Base-by-base conservation (phyloP, 1,140 invertebrate genomes). In the Ceratosolen solmsi region DNA sequence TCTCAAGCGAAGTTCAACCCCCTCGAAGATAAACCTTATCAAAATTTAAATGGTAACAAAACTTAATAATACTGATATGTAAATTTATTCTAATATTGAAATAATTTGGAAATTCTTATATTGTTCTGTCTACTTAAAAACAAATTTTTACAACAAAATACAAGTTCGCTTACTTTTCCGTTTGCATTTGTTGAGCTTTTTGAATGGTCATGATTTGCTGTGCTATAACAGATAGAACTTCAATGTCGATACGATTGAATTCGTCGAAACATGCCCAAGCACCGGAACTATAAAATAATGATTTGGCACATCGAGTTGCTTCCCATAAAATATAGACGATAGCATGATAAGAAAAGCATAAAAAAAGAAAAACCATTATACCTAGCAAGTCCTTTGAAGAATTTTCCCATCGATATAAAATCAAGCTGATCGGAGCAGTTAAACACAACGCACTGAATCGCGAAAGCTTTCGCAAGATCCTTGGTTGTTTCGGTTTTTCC, bases 241-340 rank as follows among this genome's bases (percentile, higher is more conserved):
- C 94, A 27, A 95, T 92, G 86, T 96, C 94, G 83, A 96, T 95
- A 36, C 94, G 89, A 87, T 96, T 96, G 84, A 96, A 96, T 89
- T 96, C 95, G 85, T 96, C 95, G 87, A 96, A 95, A 85, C 95
- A 96, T 0, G 94, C 94, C 95, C 95, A 96, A 0, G 95, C 94
- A 8, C 95, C 95, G 73, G 94, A 93, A 71, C 94, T 93, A 33
- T 25, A 76, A 85, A 51, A 81, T 92, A 92, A 46, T 63, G 17
- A 68, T 58, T 25, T 7, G 22, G 7, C 58, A 9, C 8, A 30
- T 30, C 30, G 3, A n/a, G n/a, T n/a, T n/a, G n/a, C 17, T 71
- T 71, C n/a, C n/a, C n/a, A 49, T 33, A 2, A 17, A 46, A 15
- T 2, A 20, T 17, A 20, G 38, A 41, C 17, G 4, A 38, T 15